Base-by-base conservation (phyloP, 2,888 invertebrate genomes). In the Malacosoma neustria region DNA sequence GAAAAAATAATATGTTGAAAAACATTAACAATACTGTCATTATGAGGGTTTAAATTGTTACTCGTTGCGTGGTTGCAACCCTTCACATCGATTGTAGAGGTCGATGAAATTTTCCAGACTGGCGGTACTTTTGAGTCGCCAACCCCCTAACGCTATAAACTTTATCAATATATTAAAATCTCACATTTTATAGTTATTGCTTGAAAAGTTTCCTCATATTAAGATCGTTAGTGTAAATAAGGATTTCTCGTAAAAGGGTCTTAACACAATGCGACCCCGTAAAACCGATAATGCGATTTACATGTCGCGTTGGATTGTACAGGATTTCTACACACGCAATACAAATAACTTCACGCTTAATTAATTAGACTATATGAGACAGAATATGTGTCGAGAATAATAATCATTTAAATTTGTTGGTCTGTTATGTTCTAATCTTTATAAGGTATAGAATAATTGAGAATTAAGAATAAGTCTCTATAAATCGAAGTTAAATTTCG, bases 301-400 rank as follows among this genome's bases (percentile, higher is more conserved):
- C 54, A 45, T 45, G 41, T 48, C 7, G 22, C 57, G 52, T 63
- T 61, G 60, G 54, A 54, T 61, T 57, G 64, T 57, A 58, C 61
- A 63, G 53, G 67, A 70, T 74, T 75, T 70, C 72, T 66, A 71
- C 64, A 69, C 74, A 71, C 63, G 72, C 72, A 67, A 71, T 64
- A 61, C 64, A 58, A 71, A 77, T 74, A 74, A 62, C 73, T 71
- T 73, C 66, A 68, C 71, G 68, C 68, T 67, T 67, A 70, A 75
- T 69, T 74, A 65, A 72, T 58, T 71, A 71, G 49, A 51, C 48
- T 55, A 58, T 66, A 72, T 66, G 61, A 5, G 22, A 22, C 22
- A 9, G 9, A 22, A 9, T 22, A 67, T 66, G 67, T 54, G 64
- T 53, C 49, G 48, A 49, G 65, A 68, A 70, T 69, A 62, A n/a